Evolutionary conservation across 2,113 vertebrate species (phyloP).

Genomic region (Trichomycterus rosablanca): DNA sequence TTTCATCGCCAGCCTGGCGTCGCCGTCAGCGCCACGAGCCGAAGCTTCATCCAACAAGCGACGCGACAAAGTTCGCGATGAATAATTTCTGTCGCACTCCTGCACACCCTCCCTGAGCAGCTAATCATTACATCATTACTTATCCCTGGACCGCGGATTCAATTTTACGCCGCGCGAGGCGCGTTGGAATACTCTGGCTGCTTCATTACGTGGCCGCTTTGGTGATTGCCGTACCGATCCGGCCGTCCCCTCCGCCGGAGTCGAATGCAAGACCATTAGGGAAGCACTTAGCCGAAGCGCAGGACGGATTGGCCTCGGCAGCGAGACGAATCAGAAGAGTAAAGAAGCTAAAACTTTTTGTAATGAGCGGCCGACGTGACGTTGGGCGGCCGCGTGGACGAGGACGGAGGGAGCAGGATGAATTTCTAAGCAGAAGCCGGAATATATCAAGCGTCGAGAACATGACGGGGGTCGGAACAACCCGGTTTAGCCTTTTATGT

Average conservation of each 20-base stretch:
- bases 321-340: background rate
- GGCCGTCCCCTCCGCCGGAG: background rate
- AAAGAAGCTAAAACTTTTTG: background rate
- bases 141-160: conserved; percentile 26
- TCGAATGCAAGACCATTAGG: conserved; percentile 16
- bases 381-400: background rate
- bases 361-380: background rate
- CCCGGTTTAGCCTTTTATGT: background rate
- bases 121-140: conserved; percentile 37
- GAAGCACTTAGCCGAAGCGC: conserved; percentile 4
- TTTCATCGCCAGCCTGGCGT: conserved; percentile 14
- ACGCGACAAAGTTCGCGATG: conserved; percentile 1
- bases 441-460: conserved; percentile 4
- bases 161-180: conserved; percentile 22
- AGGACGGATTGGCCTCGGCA: background rate
- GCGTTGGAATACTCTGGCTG: conserved; percentile 22
- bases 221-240: conserved; percentile 26
- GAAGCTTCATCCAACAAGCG: conserved; percentile 13
- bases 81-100: conserved; percentile 15
- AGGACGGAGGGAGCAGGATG: background rate
- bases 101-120: background rate
- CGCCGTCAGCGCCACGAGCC: conserved; percentile 6
- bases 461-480: background rate
- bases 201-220: conserved; percentile 26
- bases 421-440: conserved; percentile 15